phyloP scores from a whole-genome alignment of 2,113 vertebrate genomes.

The Muntiacus reevesi region DNA sequence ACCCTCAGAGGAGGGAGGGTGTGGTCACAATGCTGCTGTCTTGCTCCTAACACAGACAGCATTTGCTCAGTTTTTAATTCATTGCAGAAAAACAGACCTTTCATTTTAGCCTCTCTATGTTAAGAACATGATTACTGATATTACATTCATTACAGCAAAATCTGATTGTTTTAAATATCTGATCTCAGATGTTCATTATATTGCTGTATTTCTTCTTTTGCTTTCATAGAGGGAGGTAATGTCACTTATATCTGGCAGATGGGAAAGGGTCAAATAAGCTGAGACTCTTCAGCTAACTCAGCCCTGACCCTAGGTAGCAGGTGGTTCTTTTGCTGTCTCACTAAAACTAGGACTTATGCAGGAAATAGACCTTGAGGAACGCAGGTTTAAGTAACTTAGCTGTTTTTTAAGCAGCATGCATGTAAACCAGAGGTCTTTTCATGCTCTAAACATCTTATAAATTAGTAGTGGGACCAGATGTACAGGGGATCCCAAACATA shows the following conservation, averaged over 20 bases:
- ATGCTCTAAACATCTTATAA: neutral
- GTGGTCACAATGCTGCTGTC: neutral
- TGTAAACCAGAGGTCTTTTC: constrained; percentile 15
- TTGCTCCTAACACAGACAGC: neutral
- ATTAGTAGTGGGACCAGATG: neutral
- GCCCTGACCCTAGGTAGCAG: neutral
- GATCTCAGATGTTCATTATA: neutral
- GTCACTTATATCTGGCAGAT: constrained; percentile 1
- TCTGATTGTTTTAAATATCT: constrained; percentile 18
- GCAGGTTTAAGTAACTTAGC: neutral
- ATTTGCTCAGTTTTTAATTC: constrained; percentile 28
- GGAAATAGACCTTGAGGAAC: constrained; percentile 10
- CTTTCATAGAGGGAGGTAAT: neutral
- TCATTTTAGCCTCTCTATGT: neutral
- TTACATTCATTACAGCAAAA: neutral
- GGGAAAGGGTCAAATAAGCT: neutral
- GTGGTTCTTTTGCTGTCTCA: constrained; percentile 32
- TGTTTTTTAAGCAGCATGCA: constrained; percentile 7
- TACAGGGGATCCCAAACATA: neutral
- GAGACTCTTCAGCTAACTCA: constrained; percentile 24
- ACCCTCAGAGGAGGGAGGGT: neutral
- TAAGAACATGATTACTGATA: constrained; percentile 21
- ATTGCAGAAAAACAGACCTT: constrained; percentile 15
- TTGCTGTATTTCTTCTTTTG: neutral
- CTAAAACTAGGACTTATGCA: neutral